Conservation (phyloP, 2,797 vertebrate species). For the Gymnocypris eckloni region DNA sequence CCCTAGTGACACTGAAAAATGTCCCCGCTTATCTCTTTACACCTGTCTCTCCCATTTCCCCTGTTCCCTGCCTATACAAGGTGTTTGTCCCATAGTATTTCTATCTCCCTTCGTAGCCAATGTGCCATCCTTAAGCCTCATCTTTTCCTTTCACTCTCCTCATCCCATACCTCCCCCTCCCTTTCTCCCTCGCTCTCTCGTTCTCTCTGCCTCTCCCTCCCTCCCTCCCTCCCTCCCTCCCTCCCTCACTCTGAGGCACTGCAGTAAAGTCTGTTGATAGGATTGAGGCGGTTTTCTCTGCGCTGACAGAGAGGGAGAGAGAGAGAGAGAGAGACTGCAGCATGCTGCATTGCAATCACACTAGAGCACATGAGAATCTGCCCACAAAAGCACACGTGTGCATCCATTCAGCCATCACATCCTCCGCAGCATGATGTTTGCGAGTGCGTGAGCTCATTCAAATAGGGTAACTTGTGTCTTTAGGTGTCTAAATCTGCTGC, state of each 20-base stretch:
- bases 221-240: slow-evolving; percentile 39
- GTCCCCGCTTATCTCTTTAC: slow-evolving; percentile 59
- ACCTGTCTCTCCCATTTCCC: not conserved
- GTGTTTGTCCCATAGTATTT: slow-evolving; percentile 53
- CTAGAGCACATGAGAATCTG: slow-evolving; percentile 50
- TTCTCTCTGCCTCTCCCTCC: slow-evolving; percentile 40
- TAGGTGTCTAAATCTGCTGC: slow-evolving; percentile 46
- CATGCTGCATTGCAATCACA: slow-evolving; percentile 57
- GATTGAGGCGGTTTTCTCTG: slow-evolving; percentile 58
- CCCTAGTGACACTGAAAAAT: slow-evolving; percentile 78
- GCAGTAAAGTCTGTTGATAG: slow-evolving; percentile 82
- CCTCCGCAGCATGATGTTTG: slow-evolving; percentile 56
- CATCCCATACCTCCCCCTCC: slow-evolving; percentile 36
- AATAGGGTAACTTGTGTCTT: slow-evolving; percentile 49
- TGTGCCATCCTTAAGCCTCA: slow-evolving; percentile 51
- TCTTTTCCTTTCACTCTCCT: slow-evolving; percentile 64
- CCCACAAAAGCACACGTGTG: slow-evolving; percentile 52
- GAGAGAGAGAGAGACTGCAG: slow-evolving; percentile 56
- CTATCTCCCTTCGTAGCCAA: slow-evolving; percentile 56
- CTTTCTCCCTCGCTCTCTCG: slow-evolving; percentile 24
- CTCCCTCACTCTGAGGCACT: slow-evolving; percentile 72
- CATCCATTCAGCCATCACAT: slow-evolving; percentile 32
- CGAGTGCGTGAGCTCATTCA: slow-evolving; percentile 41
- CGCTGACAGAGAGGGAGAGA: slow-evolving; percentile 47
- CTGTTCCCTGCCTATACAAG: not conserved